Base-by-base conservation (phyloP, 1,140 invertebrate species). In the Brachionus paranguensis region DNA sequence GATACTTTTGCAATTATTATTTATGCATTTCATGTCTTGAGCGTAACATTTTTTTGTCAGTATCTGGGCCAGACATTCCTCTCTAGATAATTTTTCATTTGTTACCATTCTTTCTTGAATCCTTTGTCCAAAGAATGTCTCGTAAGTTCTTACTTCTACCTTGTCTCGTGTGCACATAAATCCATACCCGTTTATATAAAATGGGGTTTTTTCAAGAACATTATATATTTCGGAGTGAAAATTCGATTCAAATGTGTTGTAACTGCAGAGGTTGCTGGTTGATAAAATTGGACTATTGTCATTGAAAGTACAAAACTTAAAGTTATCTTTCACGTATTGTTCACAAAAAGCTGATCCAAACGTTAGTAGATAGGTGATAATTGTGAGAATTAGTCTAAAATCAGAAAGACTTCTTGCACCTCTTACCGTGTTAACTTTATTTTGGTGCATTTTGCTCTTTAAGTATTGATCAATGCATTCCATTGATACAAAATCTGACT, bases 241-340 rank as follows among this genome's bases (percentile, higher is more conserved):
- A 47, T 78, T 78, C n/a, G 47, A 72, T 72, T 45, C 37, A 3
- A 41, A 72, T n/a, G 29, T 72, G 17, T 72, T 72, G 64, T 68
- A 68, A 37, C 37, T 72, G 45, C 29, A 72, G 14, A 72, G 29
- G n/a, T 0, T 41, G 17, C 37, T 41, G 29, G 37, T 43, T 41
- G 68, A 72, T 11, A 45, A 74, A 24, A 41, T 45, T 43, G 37
- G 70, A 10, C 70, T 74, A 45, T 74, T 74, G 20, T 74, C 37
- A 45, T 74, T 45, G 41, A 74, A 43, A 41, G 70, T 74, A 74
- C 41, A 47, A 43, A 43, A 74, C 37, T 74, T 12, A 55, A 79
- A 37, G 6, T 20, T 24, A 79, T 55, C 78, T 2, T 55, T 27
- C 3, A 78, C n/a, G 43, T 43, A 5, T 47, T 33, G 24, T 43